Conservation (phyloP, 2,797 vertebrate species). For the Molossus alvarezi region DNA sequence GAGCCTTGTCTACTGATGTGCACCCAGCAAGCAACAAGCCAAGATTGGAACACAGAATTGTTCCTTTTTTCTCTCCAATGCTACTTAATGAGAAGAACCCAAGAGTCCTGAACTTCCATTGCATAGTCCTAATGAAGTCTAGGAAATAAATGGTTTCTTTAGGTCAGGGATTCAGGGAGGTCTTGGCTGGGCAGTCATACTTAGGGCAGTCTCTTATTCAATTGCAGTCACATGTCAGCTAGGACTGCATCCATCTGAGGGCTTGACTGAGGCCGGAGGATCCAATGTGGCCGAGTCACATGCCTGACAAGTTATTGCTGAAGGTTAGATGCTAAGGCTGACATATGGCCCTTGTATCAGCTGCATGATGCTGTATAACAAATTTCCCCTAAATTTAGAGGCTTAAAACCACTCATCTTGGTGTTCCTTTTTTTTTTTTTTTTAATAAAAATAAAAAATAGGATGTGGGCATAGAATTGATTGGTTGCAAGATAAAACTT, state of each 20-base stretch:
- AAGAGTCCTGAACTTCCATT: not conserved
- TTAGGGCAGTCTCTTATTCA: not conserved
- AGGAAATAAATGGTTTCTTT: not conserved
- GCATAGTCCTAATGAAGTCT: not conserved
- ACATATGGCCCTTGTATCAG: not conserved
- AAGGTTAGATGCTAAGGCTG: not conserved
- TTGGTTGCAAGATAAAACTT: constrained; percentile 12
- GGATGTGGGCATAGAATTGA: not conserved
- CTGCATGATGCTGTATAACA: constrained; percentile 15
- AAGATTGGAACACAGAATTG: not conserved
- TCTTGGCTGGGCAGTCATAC: not conserved
- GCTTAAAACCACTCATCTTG: not conserved
- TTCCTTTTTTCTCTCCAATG: not conserved
- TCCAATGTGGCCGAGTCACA: not conserved
- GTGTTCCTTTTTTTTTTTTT: not conserved
- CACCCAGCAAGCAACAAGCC: not conserved
- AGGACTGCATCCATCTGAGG: not conserved
- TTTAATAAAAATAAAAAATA: not conserved
- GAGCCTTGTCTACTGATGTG: not conserved
- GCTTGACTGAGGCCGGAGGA: no score
- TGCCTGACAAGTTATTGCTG: not conserved
- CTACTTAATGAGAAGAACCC: not conserved
- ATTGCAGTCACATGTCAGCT: not conserved
- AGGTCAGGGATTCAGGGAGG: not conserved
- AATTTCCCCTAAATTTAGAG: not conserved